A percentile compares a stretch with the other conserved stretches of the same genome.
phyloP scores from a whole-genome alignment of 2,113 vertebrate species.

The Fregetta grallaria region DNA sequence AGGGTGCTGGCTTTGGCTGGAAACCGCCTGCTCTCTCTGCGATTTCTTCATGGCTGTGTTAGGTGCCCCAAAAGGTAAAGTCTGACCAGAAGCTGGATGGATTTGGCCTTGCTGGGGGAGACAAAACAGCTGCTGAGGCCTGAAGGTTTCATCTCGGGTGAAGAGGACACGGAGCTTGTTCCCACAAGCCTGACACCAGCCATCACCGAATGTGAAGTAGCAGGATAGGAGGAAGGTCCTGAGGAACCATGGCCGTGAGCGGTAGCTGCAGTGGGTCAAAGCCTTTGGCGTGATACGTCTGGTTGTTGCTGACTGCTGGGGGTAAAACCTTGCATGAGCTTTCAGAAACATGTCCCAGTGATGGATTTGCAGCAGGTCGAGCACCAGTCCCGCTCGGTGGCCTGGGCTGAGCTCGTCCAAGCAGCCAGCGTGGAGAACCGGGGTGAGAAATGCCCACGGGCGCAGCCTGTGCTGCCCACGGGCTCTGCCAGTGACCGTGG shows the following conservation, averaged over 20 bases:
- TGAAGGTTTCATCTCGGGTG: neutral
- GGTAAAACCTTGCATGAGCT: neutral
- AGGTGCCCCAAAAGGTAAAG: neutral
- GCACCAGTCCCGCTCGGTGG: neutral
- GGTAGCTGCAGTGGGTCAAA: neutral
- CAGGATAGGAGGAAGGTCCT: neutral
- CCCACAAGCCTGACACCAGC: neutral
- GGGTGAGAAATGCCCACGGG: neutral
- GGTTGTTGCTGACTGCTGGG: neutral
- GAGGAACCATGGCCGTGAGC: accelerated
- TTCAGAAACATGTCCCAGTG: neutral
- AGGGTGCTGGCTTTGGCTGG: neutral
- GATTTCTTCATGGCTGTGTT: neutral
- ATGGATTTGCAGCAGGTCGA: neutral
- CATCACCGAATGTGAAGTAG: neutral
- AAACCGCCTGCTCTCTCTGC: neutral
- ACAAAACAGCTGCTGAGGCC: neutral
- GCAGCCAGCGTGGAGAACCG: accelerated
- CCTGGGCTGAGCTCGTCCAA: neutral
- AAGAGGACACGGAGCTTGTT: neutral
- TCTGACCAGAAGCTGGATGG: neutral
- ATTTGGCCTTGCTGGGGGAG: neutral
- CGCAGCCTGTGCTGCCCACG: neutral
- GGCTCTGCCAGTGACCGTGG: neutral
- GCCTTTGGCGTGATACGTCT: no score